These are phyloP conservation scores for Bergia puertoricense DNA, from an alignment of 92 coral and sea anemone species.

Conservation along the genomic window DNA sequence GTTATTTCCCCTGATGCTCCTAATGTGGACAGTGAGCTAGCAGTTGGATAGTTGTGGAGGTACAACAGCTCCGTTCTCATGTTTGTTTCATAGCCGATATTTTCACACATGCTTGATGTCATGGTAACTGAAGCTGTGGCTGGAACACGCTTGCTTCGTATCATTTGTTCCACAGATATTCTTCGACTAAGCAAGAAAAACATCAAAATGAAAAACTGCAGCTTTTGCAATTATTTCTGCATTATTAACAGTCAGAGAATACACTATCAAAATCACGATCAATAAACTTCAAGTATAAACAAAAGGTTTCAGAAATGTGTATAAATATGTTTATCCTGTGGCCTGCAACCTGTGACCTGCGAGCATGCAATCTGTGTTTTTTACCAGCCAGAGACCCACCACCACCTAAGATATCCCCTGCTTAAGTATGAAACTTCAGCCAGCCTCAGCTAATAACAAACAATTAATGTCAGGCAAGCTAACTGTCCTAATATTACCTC, in stretches of 20 bases:
- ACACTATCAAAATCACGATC: not conserved
- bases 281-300: too few species aligned
- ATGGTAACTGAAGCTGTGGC: slow-evolving; percentile 90
- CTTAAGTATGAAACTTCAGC: too few species aligned
- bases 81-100: slow-evolving; percentile 77
- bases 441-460: too few species aligned
- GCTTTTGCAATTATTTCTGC: not conserved
- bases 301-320: too few species aligned
- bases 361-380: too few species aligned
- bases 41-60: slow-evolving; percentile 61
- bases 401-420: too few species aligned
- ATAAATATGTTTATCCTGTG: too few species aligned
- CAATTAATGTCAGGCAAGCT: too few species aligned
- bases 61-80: slow-evolving; percentile 90
- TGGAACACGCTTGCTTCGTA: slow-evolving; percentile 90
- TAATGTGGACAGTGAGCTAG: not conserved
- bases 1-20: not conserved
- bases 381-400: too few species aligned
- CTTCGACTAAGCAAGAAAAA: slow-evolving; percentile 61
- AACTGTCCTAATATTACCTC: too few species aligned
- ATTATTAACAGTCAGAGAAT: not conserved
- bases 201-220: slow-evolving; percentile 14
- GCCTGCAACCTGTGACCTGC: too few species aligned
- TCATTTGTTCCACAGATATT: slow-evolving; percentile 84
- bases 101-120: slow-evolving; percentile 82